Evolutionary conservation across 2,888 invertebrate species (phyloP), one percentile per base, ranked within the genome.

Genomic region (Arge pagana): DNA sequence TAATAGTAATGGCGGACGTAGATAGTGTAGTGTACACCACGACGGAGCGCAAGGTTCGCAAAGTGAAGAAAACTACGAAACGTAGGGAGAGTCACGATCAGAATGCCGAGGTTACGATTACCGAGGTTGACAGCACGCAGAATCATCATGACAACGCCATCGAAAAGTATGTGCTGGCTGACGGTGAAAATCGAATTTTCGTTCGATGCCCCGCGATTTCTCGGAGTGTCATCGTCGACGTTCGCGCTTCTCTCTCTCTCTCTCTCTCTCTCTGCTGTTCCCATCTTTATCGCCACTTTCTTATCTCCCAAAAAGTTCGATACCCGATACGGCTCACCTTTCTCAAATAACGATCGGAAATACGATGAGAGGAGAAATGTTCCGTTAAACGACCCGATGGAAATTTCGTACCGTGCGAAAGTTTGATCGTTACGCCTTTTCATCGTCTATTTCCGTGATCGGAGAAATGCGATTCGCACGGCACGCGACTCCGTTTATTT

Each of bases 51-150:
- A 88, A 92, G 80, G 86, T 90, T 77, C 91, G 91, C 79, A 93
- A 93, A 83, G 89, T 91, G 81, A 93, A 93, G 84, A 93, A 93
- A 82, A 86, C 89, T 67, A 85, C 87, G 75, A 87, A 89, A 70
- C 86, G 90, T 78, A 86, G 90, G 76, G 88, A 89, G 79, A 86
- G 85, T 74, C 85, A 85, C 76, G 85, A 85, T 73, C 84, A 85
- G 71, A 79, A 80, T 62, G 80, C 80, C 66, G 90, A 91, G 78
- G 86, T 90, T 77, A 86, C 88, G 79, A 88, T 91, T 79, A 89
- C 89, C 68, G 90, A 91, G 80, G 78, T 89, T 77, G 86, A 87
- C 70, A 85, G 85, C 79, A 83, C 83, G 77, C 81, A 80, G 78
- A 80, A 79, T 67, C 83, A 83, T 77, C 81, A 82, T 79, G 84